Percentiles rank a stretch among this genome's conserved stretches.
Conservation (phyloP, 2,797 vertebrate species). For the Muscicapa comitata region DNA sequence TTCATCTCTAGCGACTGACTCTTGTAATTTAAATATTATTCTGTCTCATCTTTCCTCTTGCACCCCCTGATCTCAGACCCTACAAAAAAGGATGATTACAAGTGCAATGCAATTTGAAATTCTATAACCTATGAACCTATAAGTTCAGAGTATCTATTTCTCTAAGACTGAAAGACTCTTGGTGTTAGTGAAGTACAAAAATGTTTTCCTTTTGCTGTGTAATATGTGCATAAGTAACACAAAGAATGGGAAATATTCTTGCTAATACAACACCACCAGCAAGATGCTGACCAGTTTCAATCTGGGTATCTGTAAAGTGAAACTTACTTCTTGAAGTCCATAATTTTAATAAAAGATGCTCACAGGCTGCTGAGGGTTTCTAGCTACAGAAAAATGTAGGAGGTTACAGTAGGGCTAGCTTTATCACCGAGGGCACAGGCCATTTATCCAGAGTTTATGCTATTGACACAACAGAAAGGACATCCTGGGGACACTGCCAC, state of each 20-base stretch:
- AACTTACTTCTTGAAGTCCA: not conserved
- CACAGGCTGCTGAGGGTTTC: not conserved
- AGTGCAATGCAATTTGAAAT: not conserved
- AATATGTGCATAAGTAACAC: not conserved
- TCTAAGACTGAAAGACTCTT: not conserved
- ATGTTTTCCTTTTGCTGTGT: constrained; percentile 1
- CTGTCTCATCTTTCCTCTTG: not conserved
- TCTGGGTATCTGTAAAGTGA: not conserved
- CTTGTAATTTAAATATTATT: not conserved
- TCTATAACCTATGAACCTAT: not conserved
- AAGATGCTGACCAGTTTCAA: not conserved
- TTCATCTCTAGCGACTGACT: not conserved
- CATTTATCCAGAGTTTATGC: not conserved
- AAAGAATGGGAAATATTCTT: constrained; percentile 26
- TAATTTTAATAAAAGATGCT: not conserved
- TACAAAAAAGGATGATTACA: not conserved
- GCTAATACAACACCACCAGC: not conserved
- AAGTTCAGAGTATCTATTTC: not conserved
- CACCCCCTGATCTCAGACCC: not conserved
- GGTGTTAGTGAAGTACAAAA: constrained; percentile 12
- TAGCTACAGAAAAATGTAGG: not conserved
- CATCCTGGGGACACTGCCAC: not conserved
- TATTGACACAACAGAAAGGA: not conserved
- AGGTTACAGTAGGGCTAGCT: not conserved
- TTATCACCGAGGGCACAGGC: not conserved